Conservation (phyloP, 2,113 vertebrate genomes). For the Larimichthys crocea region DNA sequence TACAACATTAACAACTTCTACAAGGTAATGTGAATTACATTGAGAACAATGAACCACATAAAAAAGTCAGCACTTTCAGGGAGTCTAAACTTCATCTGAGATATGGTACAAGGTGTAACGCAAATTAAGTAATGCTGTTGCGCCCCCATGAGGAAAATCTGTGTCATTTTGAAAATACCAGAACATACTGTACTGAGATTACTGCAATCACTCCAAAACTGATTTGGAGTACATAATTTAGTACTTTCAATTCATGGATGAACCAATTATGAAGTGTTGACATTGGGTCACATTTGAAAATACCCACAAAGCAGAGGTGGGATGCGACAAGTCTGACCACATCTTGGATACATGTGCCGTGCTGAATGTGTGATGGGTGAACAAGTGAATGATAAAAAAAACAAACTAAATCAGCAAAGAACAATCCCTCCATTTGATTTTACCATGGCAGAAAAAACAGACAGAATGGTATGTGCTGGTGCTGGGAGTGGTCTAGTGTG, state of each 20-base stretch:
- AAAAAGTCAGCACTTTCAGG: not conserved
- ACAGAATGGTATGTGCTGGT: not conserved
- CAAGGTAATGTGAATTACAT: no score
- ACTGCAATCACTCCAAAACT: not conserved
- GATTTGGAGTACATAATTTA: not conserved
- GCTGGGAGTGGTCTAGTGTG: not conserved
- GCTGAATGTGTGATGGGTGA: not conserved
- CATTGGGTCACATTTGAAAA: not conserved
- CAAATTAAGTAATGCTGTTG: not conserved
- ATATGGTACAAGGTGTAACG: no score
- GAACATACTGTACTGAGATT: not conserved
- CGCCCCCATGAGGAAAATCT: slow-evolving; percentile 28
- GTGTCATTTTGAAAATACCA: not conserved
- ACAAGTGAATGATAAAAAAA: slow-evolving; percentile 1
- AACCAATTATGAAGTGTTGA: not conserved
- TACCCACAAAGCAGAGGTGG: not conserved
- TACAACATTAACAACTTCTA: not conserved
- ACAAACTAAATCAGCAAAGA: not conserved
- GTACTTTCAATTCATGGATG: not conserved
- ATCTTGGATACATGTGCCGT: not conserved
- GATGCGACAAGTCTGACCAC: not conserved
- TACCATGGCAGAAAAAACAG: not conserved
- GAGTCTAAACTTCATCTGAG: not conserved
- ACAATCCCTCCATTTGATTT: not conserved
- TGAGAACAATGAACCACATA: not conserved